Evolutionary conservation across 2,888 invertebrate species (phyloP).

Genomic region (Lamellibrachia satsuma): DNA sequence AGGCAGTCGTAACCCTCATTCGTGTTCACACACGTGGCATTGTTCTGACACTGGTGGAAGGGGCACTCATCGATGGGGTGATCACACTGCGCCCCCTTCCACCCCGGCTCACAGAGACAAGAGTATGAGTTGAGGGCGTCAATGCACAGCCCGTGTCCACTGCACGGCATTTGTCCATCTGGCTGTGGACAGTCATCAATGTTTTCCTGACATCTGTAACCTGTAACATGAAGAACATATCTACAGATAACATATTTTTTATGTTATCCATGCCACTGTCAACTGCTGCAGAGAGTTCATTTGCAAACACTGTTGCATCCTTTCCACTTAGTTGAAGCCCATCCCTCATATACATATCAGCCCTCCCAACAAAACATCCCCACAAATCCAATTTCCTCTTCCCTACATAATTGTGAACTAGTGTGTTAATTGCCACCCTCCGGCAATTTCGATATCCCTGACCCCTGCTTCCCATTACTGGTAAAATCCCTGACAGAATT

Average conservation of each 20-base stretch:
- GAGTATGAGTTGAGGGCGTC: constrained; percentile 36
- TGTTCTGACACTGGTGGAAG: constrained; percentile 31
- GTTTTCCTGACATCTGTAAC: constrained; percentile 34
- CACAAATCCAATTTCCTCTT: no score
- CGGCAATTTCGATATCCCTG: no score
- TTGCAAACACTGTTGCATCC: no score
- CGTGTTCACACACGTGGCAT: constrained; percentile 35
- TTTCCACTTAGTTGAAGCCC: no score
- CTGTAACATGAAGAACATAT: constrained; percentile 21
- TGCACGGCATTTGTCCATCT: constrained; percentile 30
- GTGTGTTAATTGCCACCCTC: no score
- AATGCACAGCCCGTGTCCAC: constrained; percentile 37
- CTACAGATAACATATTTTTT: neutral
- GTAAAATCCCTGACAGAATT: no score
- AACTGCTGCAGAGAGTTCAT: no score
- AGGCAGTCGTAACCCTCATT: constrained; percentile 6
- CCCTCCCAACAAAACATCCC: no score
- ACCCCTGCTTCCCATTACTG: no score
- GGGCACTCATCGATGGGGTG: constrained; percentile 28
- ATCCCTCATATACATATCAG: no score
- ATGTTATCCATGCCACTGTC: no score
- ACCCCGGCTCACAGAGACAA: constrained; percentile 40
- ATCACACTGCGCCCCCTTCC: constrained; percentile 38
- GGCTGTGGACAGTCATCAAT: constrained; percentile 34
- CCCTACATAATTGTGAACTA: no score